A percentile compares a stretch with the other conserved stretches of the same genome.
Evolutionary conservation across 2,888 invertebrate species (phyloP).

Genomic region (Camponotus fellah): DNA sequence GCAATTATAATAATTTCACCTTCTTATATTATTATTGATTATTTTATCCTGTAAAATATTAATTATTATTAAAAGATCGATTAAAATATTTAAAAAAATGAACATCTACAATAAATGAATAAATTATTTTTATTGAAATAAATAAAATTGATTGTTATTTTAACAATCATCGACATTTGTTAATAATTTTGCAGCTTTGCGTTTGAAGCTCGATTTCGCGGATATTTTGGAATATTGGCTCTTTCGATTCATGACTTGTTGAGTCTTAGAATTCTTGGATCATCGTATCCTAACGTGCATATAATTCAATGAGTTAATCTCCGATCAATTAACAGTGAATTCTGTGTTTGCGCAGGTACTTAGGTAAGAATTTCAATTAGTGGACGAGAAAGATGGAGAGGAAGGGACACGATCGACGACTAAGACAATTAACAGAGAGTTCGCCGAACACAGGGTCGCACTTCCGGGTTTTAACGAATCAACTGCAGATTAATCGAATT

Average conservation of each 20-base stretch:
- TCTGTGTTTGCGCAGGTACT: slow-evolving; percentile 63
- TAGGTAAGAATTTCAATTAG: slow-evolving; percentile 80
- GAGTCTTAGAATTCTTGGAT: slow-evolving; percentile 44
- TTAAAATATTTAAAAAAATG: background rate
- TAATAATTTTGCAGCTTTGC: slow-evolving; percentile 5
- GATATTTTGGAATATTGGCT: slow-evolving; percentile 6
- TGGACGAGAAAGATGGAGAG: slow-evolving; percentile 48
- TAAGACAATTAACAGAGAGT: slow-evolving; percentile 79
- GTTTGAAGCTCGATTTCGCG: background rate
- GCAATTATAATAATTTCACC: slow-evolving; percentile 72
- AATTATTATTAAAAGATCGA: background rate
- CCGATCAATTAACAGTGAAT: slow-evolving; percentile 67
- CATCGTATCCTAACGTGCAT: slow-evolving; percentile 40
- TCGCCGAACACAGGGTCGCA: slow-evolving; percentile 77
- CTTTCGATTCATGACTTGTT: slow-evolving; percentile 33
- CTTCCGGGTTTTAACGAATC: slow-evolving; percentile 81
- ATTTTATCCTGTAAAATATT: background rate
- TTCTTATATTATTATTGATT: background rate
- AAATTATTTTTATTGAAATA: background rate
- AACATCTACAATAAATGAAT: background rate
- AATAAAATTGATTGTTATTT: background rate
- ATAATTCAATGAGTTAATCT: slow-evolving; percentile 65
- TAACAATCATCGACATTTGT: background rate
- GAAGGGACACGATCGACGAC: slow-evolving; percentile 68
- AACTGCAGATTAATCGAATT: slow-evolving; percentile 81